These are phyloP conservation scores for Apomyelois bistriatella DNA, from an alignment of 2,888 invertebrate species.

Conservation along the genomic window DNA sequence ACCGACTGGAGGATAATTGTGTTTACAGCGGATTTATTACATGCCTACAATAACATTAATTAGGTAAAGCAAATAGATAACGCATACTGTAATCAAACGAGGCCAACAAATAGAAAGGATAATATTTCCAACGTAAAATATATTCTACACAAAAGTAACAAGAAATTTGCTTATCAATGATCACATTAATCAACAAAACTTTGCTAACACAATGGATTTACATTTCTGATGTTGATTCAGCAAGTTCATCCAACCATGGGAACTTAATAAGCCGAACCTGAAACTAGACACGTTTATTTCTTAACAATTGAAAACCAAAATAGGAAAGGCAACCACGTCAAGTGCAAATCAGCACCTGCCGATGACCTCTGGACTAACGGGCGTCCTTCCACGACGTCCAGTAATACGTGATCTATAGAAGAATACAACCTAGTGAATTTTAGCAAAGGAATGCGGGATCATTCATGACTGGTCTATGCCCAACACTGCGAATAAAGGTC, in stretches of 20 bases:
- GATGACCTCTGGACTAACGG: conserved; percentile 71
- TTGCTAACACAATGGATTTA: conserved; percentile 7
- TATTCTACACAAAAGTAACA: not conserved
- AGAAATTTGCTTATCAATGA: not conserved
- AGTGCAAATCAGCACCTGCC: conserved; percentile 73
- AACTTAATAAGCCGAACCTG: conserved; percentile 34
- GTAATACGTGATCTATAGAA: conserved; percentile 30
- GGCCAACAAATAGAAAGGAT: conserved; percentile 1
- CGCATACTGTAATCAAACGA: not conserved
- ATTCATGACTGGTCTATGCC: conserved; percentile 43
- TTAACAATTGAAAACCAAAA: conserved; percentile 68
- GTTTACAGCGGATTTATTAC: conserved; percentile 2
- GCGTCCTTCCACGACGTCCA: conserved; percentile 48
- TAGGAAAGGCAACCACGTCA: conserved; percentile 68
- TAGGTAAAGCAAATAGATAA: conserved; percentile 5
- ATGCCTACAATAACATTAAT: conserved; percentile 7
- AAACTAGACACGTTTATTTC: conserved; percentile 51
- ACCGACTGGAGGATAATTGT: conserved; percentile 3
- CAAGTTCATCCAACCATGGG: conserved; percentile 33
- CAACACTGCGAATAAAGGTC: conserved; percentile 70
- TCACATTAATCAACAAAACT: conserved; percentile 3
- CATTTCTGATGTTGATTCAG: conserved; percentile 15
- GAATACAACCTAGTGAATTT: conserved; percentile 18
- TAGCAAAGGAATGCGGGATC: conserved; percentile 33
- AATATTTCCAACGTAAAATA: not conserved